Evolutionary conservation across 2,113 vertebrate genomes (phyloP).

Genomic region (Gulo gulo): DNA sequence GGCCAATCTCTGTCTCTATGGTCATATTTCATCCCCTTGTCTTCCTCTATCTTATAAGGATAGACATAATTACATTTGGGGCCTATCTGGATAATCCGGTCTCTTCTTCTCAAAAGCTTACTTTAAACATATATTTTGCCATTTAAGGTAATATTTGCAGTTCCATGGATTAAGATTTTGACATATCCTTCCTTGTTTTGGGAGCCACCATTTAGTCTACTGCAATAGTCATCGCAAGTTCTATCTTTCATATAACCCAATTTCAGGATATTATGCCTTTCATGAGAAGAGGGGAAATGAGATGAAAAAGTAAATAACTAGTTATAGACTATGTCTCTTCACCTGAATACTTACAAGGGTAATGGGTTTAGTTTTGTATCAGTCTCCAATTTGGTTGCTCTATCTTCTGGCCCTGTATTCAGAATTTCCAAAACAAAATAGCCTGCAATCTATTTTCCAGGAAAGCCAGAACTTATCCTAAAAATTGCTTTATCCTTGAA

Average conservation of each 20-base stretch:
- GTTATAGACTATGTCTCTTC: not conserved
- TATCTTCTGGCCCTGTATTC: not conserved
- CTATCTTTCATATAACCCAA: not conserved
- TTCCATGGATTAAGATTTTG: not conserved
- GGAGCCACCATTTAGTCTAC: not conserved
- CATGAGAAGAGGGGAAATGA: not conserved
- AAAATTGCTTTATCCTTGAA: conserved; percentile 58
- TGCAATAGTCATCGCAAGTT: not conserved
- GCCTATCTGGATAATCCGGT: not conserved
- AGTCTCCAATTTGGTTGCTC: not conserved
- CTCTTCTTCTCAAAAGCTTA: not conserved
- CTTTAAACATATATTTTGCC: not conserved
- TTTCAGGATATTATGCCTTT: not conserved
- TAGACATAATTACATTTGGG: too few relatives aligned
- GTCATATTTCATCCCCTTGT: not conserved
- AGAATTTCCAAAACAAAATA: not conserved
- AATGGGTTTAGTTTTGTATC: not conserved
- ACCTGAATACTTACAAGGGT: not conserved
- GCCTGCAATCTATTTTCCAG: conserved; percentile 31
- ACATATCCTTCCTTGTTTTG: not conserved
- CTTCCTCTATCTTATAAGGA: not conserved
- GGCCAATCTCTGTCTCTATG: not conserved
- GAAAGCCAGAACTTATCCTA: not conserved
- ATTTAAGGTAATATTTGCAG: not conserved
- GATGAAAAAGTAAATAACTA: not conserved